phyloP scores from a whole-genome alignment of 2,797 vertebrate genomes.

The Typhlichthys eigenmanni region DNA sequence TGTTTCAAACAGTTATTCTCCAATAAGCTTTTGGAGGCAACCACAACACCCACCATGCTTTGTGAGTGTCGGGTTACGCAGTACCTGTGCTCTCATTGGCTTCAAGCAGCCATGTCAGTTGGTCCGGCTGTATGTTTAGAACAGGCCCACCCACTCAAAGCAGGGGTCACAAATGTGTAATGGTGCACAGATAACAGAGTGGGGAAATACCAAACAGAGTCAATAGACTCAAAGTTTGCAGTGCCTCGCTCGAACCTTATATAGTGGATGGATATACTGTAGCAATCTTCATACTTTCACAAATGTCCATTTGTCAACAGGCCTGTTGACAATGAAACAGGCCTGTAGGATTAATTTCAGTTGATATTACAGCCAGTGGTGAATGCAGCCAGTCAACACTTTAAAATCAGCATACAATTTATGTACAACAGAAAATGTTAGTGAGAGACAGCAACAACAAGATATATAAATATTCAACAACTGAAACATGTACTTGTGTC shows the following conservation, averaged over 20 bases:
- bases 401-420: conserved; percentile 16
- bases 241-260: no score
- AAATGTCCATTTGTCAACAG: conserved; percentile 56
- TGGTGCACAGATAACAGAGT: conserved; percentile 31
- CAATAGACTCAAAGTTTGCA: background rate
- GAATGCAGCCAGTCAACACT: conserved; percentile 5
- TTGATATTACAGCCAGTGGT: conserved; percentile 6
- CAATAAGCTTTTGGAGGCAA: conserved; percentile 32
- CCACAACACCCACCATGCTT: conserved; percentile 16
- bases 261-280: no score
- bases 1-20: conserved; percentile 45
- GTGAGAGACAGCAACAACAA: background rate
- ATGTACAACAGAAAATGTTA: background rate
- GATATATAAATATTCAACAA: background rate
- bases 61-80: conserved; percentile 49
- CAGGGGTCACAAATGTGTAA: conserved; percentile 58
- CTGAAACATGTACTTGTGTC: conserved; percentile 10
- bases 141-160: conserved; percentile 49
- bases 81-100: conserved; percentile 36
- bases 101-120: conserved; percentile 57
- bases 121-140: conserved; percentile 59
- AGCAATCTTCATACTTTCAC: no score
- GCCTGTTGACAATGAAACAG: conserved; percentile 33
- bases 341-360: conserved; percentile 15
- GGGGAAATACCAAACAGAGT: conserved; percentile 37